These are phyloP conservation scores for Rallus limicola DNA, from an alignment of 2,113 vertebrate species.

Conservation along the genomic window DNA sequence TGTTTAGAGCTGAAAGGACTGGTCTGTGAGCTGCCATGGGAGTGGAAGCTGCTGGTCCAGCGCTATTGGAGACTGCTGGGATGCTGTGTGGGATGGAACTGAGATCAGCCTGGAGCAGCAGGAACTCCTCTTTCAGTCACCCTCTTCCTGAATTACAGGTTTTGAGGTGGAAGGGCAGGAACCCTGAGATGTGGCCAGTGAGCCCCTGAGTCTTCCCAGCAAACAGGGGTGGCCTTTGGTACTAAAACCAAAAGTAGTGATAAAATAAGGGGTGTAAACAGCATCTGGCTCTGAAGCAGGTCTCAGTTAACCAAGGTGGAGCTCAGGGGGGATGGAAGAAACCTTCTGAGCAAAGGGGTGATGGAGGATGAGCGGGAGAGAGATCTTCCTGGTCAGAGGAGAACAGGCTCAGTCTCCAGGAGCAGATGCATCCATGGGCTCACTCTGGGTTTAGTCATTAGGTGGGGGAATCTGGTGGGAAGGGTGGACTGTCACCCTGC, in stretches of 20 bases:
- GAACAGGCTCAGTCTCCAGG: not conserved
- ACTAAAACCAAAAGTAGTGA: not conserved
- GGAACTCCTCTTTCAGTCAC: fast-evolving
- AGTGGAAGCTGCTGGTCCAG: not conserved
- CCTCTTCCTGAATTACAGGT: not conserved
- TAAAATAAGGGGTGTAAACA: not conserved
- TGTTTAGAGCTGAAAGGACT: fast-evolving
- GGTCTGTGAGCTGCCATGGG: fast-evolving
- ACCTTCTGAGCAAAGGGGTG: not conserved
- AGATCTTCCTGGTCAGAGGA: too few species aligned
- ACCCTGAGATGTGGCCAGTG: fast-evolving
- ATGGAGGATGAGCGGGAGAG: not conserved
- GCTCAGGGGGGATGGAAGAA: too few species aligned
- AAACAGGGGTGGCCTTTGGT: fast-evolving
- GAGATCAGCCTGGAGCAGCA: not conserved
- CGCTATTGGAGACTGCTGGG: not conserved
- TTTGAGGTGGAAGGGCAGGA: not conserved
- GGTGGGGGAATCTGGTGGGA: not conserved
- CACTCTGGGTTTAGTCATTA: too few species aligned
- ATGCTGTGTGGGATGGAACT: too few species aligned
- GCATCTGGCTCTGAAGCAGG: not conserved
- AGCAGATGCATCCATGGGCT: fast-evolving
- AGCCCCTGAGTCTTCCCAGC: fast-evolving
- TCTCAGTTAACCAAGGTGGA: not conserved
- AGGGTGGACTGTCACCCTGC: not conserved